Conservation (phyloP, 1,140 invertebrate species). For the Latrodectus geometricus region DNA sequence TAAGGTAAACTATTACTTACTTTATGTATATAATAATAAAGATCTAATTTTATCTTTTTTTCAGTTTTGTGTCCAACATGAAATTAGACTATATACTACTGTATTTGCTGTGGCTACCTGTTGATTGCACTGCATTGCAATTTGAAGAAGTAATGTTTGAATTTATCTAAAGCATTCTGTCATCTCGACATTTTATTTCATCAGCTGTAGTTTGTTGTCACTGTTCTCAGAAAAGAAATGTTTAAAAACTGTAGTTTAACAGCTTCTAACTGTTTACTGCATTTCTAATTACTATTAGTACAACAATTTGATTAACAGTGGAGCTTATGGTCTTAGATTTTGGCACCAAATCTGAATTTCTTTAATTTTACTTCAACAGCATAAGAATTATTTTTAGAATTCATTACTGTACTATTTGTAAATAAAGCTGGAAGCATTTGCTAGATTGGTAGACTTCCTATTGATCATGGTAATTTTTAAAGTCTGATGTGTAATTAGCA, state of each 20-base stretch:
- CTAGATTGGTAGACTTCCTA: neutral
- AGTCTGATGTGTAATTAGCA: neutral
- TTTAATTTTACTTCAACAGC: constrained; percentile 16
- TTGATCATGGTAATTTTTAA: neutral
- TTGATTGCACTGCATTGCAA: constrained; percentile 27
- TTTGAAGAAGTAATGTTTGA: constrained; percentile 5
- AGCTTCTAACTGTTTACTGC: constrained; percentile 1
- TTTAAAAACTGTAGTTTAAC: constrained; percentile 5
- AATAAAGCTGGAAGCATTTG: neutral
- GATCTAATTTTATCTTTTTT: constrained; percentile 4
- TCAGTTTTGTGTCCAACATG: constrained; percentile 48
- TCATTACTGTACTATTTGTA: constrained; percentile 28
- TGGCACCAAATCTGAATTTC: constrained; percentile 27
- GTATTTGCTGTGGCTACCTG: constrained; percentile 16
- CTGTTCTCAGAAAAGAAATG: constrained; percentile 29
- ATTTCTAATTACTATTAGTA: neutral
- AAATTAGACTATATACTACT: neutral
- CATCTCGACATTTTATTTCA: constrained; percentile 39
- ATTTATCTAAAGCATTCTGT: constrained; percentile 24
- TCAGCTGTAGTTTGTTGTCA: constrained; percentile 40
- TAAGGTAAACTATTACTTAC: neutral
- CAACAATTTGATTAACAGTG: constrained; percentile 11
- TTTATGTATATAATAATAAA: neutral
- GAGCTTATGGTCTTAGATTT: constrained; percentile 48
- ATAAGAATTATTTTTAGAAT: constrained; percentile 43